A percentile compares a stretch with the other conserved stretches of the same genome.
Conservation (phyloP, 2,797 vertebrate species). For the Acestrorhynchus altus region DNA sequence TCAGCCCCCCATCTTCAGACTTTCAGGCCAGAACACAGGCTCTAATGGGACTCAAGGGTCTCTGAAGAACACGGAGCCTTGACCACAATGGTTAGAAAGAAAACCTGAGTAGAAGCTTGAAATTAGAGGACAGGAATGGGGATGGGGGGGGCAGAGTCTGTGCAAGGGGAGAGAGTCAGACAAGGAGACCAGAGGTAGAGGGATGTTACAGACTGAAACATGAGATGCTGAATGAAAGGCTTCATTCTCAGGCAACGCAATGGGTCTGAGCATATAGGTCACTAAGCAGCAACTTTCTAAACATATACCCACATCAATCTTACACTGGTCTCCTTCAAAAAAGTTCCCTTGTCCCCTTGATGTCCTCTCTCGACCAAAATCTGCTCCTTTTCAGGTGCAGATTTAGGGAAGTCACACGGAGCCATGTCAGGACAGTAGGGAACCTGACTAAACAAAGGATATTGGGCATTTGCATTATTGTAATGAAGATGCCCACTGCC, state of each 20-base stretch:
- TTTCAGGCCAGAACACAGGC: not conserved
- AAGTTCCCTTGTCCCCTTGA: too few relatives aligned
- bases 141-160: slow-evolving; percentile 15
- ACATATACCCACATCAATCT: too few relatives aligned
- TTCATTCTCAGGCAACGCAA: not conserved
- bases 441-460: too few relatives aligned
- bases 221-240: slow-evolving; percentile 11
- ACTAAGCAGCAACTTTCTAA: not conserved
- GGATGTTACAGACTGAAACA: not conserved
- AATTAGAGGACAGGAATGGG: slow-evolving; percentile 42
- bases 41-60: not conserved
- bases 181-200: not conserved
- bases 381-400: too few relatives aligned
- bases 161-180: not conserved
- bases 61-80: slow-evolving; percentile 55
- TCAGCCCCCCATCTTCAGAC: not conserved
- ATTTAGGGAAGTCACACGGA: too few relatives aligned
- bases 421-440: too few relatives aligned
- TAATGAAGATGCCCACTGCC: too few relatives aligned
- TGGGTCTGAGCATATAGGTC: not conserved
- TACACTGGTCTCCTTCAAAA: too few relatives aligned
- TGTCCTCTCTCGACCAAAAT: too few relatives aligned
- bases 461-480: too few relatives aligned
- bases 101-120: not conserved
- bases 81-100: slow-evolving; percentile 49